Evolutionary conservation across 2,888 invertebrate species (phyloP), one percentile per base, ranked within the genome.

Genomic region (Eulithis testata): DNA sequence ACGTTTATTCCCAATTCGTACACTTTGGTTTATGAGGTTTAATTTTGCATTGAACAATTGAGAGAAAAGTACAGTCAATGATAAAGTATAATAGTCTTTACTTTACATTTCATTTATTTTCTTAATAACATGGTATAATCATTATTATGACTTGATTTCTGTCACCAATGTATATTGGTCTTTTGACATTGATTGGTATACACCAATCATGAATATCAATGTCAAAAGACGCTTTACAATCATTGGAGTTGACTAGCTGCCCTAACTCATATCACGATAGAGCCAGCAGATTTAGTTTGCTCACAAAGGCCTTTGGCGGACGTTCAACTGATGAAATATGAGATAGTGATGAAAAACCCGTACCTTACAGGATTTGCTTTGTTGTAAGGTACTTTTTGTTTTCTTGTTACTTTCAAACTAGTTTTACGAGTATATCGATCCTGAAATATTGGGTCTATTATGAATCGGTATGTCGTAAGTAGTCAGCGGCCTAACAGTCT

Each of bases 271-370:
- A 12, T 52, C 44, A 11, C 12, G 27, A 40, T 57, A 71, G 74
- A 74, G 80, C 56, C 74, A 79, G 79, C 82, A 82, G 80, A 67
- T 63, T 80, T 73, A 71, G 66, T 81, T 81, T 80, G 74, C 78
- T 77, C 81, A 86, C 84, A 87, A 85, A 81, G 77, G 74, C 78
- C 74, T 82, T 79, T 78, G 75, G 76, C 75, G 75, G 73, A 73
- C 74, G 74, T 76, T 80, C 73, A 75, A 69, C 74, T 80, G 78
- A 80, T 81, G 80, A 83, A 83, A 86, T 81, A 82, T 82, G 79
- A 82, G 82, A 82, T 81, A 74, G 74, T 76, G 79, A 79, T 80
- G 80, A 82, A 83, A 81, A 80, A 75, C 70, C 21, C 76, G 64
- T 76, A 77, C 79, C 77, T 76, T 78, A 70, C 67, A 70, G 74